Percentiles rank a stretch among this genome's conserved stretches.
phyloP scores from a whole-genome alignment of 2,888 invertebrate genomes.

The Tuberolachnus salignus region DNA sequence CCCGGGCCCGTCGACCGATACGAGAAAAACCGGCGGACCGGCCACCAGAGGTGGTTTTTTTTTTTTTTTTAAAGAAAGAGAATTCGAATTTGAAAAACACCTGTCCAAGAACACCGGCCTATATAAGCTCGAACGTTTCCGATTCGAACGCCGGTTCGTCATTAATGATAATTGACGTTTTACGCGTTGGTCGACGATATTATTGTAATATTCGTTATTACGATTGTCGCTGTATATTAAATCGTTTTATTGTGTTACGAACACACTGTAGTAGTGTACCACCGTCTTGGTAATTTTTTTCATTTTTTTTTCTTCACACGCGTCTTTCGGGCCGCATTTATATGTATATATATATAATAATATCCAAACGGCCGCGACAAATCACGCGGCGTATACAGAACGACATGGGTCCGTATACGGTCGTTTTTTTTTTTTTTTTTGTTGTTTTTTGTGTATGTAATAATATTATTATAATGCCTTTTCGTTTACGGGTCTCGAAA shows the following conservation, averaged over 20 bases:
- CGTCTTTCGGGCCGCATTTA: neutral
- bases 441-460: too few relatives aligned
- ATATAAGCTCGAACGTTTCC: neutral
- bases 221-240: too few relatives aligned
- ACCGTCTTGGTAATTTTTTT: neutral
- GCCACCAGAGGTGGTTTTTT: too few relatives aligned
- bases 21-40: too few relatives aligned
- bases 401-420: neutral
- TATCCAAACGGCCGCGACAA: conserved; percentile 9
- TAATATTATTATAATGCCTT: neutral
- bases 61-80: too few relatives aligned
- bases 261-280: too few relatives aligned
- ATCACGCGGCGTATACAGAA: neutral
- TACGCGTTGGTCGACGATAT: neutral
- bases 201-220: neutral
- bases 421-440: too few relatives aligned
- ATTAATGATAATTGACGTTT: neutral
- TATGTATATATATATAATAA: too few relatives aligned
- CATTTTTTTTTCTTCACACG: conserved; percentile 13
- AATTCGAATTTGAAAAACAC: too few relatives aligned
- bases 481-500: neutral
- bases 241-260: too few relatives aligned
- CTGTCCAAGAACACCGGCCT: too few relatives aligned
- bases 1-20: neutral
- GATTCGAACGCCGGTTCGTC: neutral